These are phyloP conservation scores for Xanthia togata DNA, from an alignment of 2,888 invertebrate genomes.

Conservation along the genomic window DNA sequence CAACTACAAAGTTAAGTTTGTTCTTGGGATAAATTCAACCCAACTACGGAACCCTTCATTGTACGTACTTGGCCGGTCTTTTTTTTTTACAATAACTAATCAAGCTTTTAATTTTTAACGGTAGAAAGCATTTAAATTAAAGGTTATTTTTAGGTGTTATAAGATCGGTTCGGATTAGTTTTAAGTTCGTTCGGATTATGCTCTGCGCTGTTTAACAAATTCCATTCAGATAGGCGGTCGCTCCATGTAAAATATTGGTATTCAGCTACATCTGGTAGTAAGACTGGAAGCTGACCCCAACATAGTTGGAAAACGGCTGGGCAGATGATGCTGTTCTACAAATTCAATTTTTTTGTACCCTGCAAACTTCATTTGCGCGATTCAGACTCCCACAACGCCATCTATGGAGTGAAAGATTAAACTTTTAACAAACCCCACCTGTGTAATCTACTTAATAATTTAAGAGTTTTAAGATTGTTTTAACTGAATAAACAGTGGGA, in stretches of 20 bases:
- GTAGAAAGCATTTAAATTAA: background rate
- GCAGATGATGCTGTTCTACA: too few relatives aligned
- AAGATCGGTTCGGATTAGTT: too few relatives aligned
- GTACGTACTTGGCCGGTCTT: background rate
- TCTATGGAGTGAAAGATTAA: slow-evolving; percentile 32
- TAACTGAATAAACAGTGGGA: slow-evolving; percentile 24
- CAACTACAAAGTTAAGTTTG: too few relatives aligned
- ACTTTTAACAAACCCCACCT: slow-evolving; percentile 19
- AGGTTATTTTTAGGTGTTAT: background rate
- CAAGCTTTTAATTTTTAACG: background rate
- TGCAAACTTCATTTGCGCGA: background rate
- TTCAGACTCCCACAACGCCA: slow-evolving; percentile 13
- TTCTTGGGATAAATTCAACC: too few relatives aligned
- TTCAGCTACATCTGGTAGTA: too few relatives aligned
- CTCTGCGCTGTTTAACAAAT: background rate
- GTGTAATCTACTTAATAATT: slow-evolving; percentile 23
- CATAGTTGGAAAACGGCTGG: too few relatives aligned
- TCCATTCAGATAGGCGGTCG: too few relatives aligned
- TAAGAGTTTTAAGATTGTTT: slow-evolving; percentile 29
- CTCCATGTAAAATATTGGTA: too few relatives aligned
- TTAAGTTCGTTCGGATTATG: too few relatives aligned
- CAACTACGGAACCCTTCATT: background rate
- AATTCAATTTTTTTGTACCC: too few relatives aligned
- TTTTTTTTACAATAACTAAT: too few relatives aligned
- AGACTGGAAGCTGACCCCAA: too few relatives aligned